Evolutionary conservation across 2,113 vertebrate genomes (phyloP).

Genomic region (Proteles cristata): DNA sequence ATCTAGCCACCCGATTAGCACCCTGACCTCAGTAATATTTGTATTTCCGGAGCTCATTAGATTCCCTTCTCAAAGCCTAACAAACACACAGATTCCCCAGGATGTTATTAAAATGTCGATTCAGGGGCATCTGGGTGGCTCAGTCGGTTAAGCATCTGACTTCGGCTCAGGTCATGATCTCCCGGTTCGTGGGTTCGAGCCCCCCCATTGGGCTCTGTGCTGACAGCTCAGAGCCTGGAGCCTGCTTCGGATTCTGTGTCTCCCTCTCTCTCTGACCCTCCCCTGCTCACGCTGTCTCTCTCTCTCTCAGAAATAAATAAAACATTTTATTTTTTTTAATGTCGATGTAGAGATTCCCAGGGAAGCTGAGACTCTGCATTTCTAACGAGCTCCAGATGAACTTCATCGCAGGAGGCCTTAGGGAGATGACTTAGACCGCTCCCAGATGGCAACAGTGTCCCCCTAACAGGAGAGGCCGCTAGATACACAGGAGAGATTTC

Average conservation of each 20-base stretch:
- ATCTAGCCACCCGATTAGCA: neutral
- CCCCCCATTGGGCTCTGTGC: too few relatives aligned
- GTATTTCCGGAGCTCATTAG: neutral
- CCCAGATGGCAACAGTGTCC: fast-evolving
- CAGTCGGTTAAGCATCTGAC: too few relatives aligned
- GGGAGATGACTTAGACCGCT: neutral
- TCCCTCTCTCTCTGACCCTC: too few relatives aligned
- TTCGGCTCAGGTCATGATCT: too few relatives aligned
- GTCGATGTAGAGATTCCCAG: neutral
- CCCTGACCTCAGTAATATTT: neutral
- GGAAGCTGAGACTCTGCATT: neutral
- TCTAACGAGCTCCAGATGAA: neutral
- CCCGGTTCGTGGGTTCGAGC: too few relatives aligned
- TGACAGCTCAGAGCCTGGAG: too few relatives aligned
- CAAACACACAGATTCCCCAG: fast-evolving
- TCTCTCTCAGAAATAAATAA: too few relatives aligned
- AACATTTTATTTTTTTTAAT: too few relatives aligned
- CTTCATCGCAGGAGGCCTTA: fast-evolving
- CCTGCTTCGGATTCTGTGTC: too few relatives aligned
- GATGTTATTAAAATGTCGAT: neutral
- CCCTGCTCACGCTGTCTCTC: too few relatives aligned
- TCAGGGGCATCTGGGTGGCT: too few relatives aligned
- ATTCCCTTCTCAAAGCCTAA: neutral
- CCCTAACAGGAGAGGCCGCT: neutral
- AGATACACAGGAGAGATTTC: neutral